A percentile compares a stretch with the other conserved stretches of the same genome.
Conservation (phyloP, 53 echinoderm and acorn worm species). For the Antedon mediterranea region DNA sequence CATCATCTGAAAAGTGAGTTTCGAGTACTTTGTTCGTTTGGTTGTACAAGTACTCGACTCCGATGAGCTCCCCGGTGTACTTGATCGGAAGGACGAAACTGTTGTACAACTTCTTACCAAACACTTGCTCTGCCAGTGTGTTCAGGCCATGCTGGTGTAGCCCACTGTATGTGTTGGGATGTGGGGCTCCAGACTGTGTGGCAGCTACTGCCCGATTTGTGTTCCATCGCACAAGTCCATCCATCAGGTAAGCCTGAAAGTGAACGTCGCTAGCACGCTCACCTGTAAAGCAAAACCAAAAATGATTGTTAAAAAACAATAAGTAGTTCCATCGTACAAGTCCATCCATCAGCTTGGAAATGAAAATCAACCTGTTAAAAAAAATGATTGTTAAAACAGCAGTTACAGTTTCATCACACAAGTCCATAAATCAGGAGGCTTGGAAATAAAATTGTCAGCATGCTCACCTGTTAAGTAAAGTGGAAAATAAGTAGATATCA, state of each 20-base stretch:
- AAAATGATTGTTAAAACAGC: too few relatives aligned
- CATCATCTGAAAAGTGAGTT: too few relatives aligned
- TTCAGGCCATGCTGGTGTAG: slow-evolving; percentile 1
- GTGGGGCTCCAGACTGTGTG: not conserved
- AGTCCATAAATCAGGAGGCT: too few relatives aligned
- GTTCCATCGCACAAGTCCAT: slow-evolving; percentile 46
- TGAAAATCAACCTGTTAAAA: too few relatives aligned
- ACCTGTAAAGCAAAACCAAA: slow-evolving; percentile 9
- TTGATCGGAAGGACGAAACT: not conserved
- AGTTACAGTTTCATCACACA: too few relatives aligned
- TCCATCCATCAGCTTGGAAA: too few relatives aligned
- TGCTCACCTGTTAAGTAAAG: too few relatives aligned
- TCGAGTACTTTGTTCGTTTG: slow-evolving; percentile 30
- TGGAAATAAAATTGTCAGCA: too few relatives aligned
- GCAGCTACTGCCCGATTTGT: slow-evolving; percentile 15
- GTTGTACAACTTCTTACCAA: slow-evolving; percentile 4
- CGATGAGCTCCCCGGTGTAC: slow-evolving; percentile 43
- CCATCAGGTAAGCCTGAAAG: slow-evolving; percentile 55
- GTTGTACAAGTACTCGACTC: slow-evolving; percentile 38
- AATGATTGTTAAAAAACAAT: too few relatives aligned
- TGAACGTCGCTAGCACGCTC: slow-evolving; percentile 35
- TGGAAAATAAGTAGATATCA: too few relatives aligned
- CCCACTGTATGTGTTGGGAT: slow-evolving; percentile 4
- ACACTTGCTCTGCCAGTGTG: not conserved
- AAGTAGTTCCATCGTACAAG: too few relatives aligned